phyloP scores from a whole-genome alignment of 2,888 invertebrate genomes.

The Belgica antarctica region DNA sequence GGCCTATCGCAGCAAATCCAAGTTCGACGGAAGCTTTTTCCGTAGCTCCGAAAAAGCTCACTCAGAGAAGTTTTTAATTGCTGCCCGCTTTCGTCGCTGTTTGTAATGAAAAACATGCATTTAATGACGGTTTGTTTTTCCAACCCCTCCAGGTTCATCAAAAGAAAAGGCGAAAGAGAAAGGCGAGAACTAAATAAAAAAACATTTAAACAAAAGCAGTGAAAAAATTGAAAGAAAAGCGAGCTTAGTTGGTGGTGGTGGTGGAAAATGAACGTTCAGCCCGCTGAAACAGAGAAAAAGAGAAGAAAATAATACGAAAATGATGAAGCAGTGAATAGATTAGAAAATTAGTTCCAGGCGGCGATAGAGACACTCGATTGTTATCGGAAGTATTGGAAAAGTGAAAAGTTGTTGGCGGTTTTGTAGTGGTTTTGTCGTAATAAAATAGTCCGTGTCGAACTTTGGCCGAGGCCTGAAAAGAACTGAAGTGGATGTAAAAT shows the following conservation, averaged over 20 bases:
- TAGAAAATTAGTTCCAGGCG: neutral
- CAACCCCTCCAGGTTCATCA: neutral
- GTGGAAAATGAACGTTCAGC: neutral
- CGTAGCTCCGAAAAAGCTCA: no score
- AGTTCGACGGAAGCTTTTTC: no score
- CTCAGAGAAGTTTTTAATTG: neutral
- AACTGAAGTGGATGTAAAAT: no score
- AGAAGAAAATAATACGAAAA: neutral
- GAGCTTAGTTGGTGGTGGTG: no score
- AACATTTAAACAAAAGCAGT: no score
- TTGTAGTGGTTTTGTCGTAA: neutral
- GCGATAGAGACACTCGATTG: neutral
- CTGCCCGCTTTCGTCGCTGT: neutral
- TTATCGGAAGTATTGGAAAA: no score
- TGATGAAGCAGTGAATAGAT: conserved; percentile 11
- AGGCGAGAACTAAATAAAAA: no score
- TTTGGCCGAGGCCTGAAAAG: conserved; percentile 2
- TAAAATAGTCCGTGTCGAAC: no score
- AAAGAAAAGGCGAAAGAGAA: neutral
- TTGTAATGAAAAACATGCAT: neutral
- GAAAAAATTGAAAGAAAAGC: no score
- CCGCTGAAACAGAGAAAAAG: no score
- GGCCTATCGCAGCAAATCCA: no score
- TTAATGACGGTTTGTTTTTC: conserved; percentile 7
- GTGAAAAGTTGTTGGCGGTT: neutral